phyloP scores from a whole-genome alignment of 2,797 vertebrate genomes.

The Pelochelys cantorii region DNA sequence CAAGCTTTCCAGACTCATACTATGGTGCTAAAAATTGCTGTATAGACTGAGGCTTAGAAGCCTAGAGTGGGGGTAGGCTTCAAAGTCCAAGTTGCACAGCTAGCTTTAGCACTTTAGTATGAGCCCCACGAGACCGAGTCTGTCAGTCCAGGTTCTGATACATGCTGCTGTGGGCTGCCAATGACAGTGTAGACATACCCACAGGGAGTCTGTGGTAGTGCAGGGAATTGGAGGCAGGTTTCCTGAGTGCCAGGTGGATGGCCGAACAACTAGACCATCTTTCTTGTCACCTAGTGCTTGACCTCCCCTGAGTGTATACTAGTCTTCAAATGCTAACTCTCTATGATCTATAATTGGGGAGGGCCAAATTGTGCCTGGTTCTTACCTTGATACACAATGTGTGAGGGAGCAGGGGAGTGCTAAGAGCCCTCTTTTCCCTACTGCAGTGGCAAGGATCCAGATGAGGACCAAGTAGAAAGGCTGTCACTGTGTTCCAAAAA shows the following conservation, averaged over 20 bases:
- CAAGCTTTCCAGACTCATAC: background rate
- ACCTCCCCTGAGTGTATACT: background rate
- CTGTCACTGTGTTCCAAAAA: no score
- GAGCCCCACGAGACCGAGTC: background rate
- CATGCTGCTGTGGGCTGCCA: no score
- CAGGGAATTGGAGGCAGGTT: background rate
- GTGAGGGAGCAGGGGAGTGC: background rate
- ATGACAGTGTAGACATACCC: background rate
- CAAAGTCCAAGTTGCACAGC: background rate
- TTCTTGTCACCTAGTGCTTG: fast-evolving
- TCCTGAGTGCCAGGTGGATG: background rate
- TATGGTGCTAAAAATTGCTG: background rate
- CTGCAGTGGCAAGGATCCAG: background rate
- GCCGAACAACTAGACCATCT: background rate
- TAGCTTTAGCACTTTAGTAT: background rate
- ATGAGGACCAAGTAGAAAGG: no score
- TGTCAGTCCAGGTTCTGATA: background rate
- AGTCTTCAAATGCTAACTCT: background rate
- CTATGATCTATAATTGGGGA: background rate
- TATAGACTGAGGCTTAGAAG: background rate
- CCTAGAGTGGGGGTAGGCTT: background rate
- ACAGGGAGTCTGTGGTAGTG: background rate
- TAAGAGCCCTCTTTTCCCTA: background rate
- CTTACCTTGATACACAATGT: background rate
- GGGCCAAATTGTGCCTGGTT: background rate